A percentile compares a stretch with the other conserved stretches of the same genome.
Evolutionary conservation across 2,888 invertebrate genomes (phyloP).

Genomic region (Melipona bicolor): DNA sequence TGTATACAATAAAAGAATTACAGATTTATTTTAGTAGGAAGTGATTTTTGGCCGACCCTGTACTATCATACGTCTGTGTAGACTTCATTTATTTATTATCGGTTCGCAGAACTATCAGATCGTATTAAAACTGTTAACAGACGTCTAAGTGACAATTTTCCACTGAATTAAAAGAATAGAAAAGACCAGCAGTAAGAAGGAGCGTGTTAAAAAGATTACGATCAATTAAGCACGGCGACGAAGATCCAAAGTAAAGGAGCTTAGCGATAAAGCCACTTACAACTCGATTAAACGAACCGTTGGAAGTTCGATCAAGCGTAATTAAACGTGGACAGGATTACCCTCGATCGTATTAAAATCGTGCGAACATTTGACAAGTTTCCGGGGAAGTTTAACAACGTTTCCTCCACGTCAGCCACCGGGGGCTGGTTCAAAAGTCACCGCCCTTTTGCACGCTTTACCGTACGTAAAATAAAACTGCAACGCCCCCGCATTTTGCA

Average conservation of each 20-base stretch:
- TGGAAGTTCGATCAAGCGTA: neutral
- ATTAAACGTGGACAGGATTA: neutral
- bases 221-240: neutral
- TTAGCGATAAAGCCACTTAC: neutral
- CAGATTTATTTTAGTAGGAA: too few relatives aligned
- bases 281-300: conserved; percentile 7
- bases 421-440: neutral
- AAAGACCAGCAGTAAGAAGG: neutral
- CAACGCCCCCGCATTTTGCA: neutral
- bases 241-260: neutral
- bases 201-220: neutral
- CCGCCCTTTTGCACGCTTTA: neutral
- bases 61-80: too few relatives aligned
- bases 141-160: neutral
- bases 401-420: neutral
- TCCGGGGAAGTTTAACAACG: neutral
- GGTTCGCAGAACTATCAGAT: too few relatives aligned
- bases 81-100: too few relatives aligned
- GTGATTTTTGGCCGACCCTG: too few relatives aligned
- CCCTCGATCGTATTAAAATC: conserved; percentile 11
- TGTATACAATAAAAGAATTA: too few relatives aligned
- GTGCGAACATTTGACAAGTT: conserved; percentile 13
- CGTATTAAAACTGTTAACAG: too few relatives aligned
- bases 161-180: neutral
- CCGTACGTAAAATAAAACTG: neutral